These are phyloP conservation scores for Pachycephala philippinensis DNA, from an alignment of 2,113 vertebrate genomes.

Conservation along the genomic window DNA sequence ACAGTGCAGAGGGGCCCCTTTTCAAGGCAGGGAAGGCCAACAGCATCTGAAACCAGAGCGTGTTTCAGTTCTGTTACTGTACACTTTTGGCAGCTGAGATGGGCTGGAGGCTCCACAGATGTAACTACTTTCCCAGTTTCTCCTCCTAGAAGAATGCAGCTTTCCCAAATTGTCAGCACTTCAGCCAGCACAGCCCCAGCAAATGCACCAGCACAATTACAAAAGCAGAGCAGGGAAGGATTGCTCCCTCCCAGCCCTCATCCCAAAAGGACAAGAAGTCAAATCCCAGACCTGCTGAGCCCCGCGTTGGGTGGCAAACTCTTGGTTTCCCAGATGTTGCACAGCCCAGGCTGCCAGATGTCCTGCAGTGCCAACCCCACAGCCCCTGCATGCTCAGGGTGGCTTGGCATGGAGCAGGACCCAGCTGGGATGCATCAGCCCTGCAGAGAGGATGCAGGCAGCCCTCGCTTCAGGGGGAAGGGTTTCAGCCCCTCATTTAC, in stretches of 20 bases:
- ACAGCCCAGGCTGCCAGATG: neutral
- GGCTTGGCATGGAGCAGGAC: neutral
- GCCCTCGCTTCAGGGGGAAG: neutral
- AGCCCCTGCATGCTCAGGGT: accelerated
- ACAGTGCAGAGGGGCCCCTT: neutral
- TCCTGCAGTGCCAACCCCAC: accelerated
- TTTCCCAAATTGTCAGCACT: neutral
- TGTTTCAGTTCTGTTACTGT: neutral
- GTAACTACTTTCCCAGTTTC: neutral
- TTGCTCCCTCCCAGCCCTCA: neutral
- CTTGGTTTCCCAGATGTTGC: neutral
- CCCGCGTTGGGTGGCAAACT: neutral
- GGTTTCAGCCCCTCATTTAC: neutral
- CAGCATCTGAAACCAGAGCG: neutral
- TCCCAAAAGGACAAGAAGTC: neutral
- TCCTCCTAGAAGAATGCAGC: neutral
- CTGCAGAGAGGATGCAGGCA: accelerated
- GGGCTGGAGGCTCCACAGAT: neutral
- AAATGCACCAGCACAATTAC: accelerated
- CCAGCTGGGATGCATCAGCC: neutral
- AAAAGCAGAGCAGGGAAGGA: neutral
- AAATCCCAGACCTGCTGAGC: neutral
- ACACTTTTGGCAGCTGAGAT: neutral
- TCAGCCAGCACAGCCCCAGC: neutral
- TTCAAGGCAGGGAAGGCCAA: accelerated